phyloP scores from a whole-genome alignment of 1,140 invertebrate species.

The Leptinotarsa defecta region DNA sequence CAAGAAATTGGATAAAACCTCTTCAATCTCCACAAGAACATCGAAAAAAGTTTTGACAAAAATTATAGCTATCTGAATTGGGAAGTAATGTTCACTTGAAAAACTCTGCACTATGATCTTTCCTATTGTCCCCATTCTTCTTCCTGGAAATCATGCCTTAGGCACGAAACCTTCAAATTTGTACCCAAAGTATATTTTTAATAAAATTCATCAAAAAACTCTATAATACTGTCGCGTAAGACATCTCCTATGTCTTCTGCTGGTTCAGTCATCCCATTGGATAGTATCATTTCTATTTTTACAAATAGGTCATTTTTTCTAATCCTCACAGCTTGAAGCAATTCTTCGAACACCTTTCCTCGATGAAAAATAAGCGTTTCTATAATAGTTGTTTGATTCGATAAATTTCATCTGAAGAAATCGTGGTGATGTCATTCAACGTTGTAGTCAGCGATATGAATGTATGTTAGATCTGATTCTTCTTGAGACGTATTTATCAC shows the following conservation, averaged over 20 bases:
- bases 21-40: too few relatives aligned
- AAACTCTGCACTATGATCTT: too few relatives aligned
- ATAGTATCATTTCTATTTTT: conserved; percentile 19
- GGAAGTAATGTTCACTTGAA: too few relatives aligned
- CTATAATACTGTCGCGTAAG: conserved; percentile 4
- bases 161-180: neutral
- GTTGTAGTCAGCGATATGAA: too few relatives aligned
- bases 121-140: too few relatives aligned
- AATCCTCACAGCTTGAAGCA: neutral
- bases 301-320: neutral
- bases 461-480: too few relatives aligned
- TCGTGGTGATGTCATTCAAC: too few relatives aligned
- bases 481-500: too few relatives aligned
- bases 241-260: conserved; percentile 15
- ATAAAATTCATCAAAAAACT: conserved; percentile 21
- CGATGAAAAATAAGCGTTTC: neutral
- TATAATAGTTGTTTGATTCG: neutral
- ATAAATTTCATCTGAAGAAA: too few relatives aligned
- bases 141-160: conserved; percentile 12
- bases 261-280: conserved; percentile 16
- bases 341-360: neutral
- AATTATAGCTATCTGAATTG: too few relatives aligned
- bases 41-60: too few relatives aligned
- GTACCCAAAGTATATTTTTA: conserved; percentile 18
- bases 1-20: too few relatives aligned